Percentiles rank a stretch among this genome's conserved stretches.
These are phyloP conservation scores for Taphrorychus bicolor DNA, from an alignment of 2,888 invertebrate species.

Conservation along the genomic window DNA sequence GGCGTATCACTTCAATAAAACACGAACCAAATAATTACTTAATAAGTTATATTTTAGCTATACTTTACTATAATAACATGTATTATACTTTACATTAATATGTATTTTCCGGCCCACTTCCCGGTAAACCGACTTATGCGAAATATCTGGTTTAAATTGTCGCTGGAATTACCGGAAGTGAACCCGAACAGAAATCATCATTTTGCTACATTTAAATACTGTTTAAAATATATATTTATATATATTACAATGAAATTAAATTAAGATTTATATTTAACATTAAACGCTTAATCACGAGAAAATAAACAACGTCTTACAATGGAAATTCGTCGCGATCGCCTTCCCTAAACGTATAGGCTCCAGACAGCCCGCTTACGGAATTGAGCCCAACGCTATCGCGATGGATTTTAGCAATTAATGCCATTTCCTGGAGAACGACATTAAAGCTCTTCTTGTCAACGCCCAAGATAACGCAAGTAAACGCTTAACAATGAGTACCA, in stretches of 20 bases:
- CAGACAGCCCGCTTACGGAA: conserved; percentile 63
- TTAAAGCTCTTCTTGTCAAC: conserved; percentile 45
- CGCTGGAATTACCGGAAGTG: background rate
- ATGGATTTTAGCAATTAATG: conserved; percentile 60
- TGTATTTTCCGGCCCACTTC: conserved; percentile 14
- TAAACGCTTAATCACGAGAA: conserved; percentile 1
- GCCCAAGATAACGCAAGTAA: conserved; percentile 12
- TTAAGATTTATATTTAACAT: conserved; percentile 27
- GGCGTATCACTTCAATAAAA: no score
- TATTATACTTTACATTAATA: conserved; percentile 41
- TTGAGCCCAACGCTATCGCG: conserved; percentile 65
- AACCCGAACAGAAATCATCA: background rate
- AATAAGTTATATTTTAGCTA: conserved; percentile 40
- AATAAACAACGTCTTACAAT: background rate
- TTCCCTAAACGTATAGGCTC: conserved; percentile 50
- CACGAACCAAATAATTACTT: conserved; percentile 17
- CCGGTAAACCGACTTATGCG: conserved; percentile 10
- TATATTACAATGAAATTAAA: conserved; percentile 35
- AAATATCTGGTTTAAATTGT: background rate
- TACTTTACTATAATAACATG: conserved; percentile 39
- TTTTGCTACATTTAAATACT: conserved; percentile 14
- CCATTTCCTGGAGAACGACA: conserved; percentile 56
- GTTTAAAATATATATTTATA: conserved; percentile 35
- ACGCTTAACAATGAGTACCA: conserved; percentile 2
- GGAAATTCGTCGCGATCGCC: conserved; percentile 49